Evolutionary conservation across 2,797 vertebrate genomes (phyloP), one percentile per base, ranked within the genome.

Genomic region (Sandelia bainsii): DNA sequence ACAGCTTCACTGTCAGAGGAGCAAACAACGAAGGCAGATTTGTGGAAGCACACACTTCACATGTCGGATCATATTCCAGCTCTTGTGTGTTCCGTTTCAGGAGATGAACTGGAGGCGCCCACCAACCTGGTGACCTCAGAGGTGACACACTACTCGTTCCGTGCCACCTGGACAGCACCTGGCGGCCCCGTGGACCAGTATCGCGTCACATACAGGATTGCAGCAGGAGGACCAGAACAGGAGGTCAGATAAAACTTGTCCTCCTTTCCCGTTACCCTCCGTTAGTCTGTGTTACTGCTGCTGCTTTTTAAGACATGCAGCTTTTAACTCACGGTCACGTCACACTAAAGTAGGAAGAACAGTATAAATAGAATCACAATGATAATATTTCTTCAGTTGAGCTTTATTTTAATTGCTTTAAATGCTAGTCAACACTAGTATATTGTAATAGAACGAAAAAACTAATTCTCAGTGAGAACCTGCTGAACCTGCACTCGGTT

Each of bases 121-220:
- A 94, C 93, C 40, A 90, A 97, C 87, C 90, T 99, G 83, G 93
- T 94, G 86, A 98, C 96, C 64, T 98, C 96, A 0, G 97, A 99
- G 80, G 93, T 95, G 53, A 98, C 96, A 13, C 93, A 96, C 54
- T 89, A 85, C 72, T 97, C 97, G 62, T 98, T 99, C 89, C 93
- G 96, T 46, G 95, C 95, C 71, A 95, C 93, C 66, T 99, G 98
- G 98, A 96, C 82, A 11, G 88, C 95, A 3, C 96, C 97, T n/a
- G 82, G 84, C 14, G 87, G 94, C 51, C 93, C 95, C 0, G 96
- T 97, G 61, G 97, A 99, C 25, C 92, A 86, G 58, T 99, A 96
- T 45, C 95, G 95, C 4, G 89, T 99, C 66, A 95, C 95, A 65
- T 99, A 98, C 81, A 80, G 88, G 46, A 86, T 88, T 2, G 80